A percentile compares a stretch with the other conserved stretches of the same genome.
phyloP scores from a whole-genome alignment of 2,888 invertebrate genomes.

The Physocephala rufipes region DNA sequence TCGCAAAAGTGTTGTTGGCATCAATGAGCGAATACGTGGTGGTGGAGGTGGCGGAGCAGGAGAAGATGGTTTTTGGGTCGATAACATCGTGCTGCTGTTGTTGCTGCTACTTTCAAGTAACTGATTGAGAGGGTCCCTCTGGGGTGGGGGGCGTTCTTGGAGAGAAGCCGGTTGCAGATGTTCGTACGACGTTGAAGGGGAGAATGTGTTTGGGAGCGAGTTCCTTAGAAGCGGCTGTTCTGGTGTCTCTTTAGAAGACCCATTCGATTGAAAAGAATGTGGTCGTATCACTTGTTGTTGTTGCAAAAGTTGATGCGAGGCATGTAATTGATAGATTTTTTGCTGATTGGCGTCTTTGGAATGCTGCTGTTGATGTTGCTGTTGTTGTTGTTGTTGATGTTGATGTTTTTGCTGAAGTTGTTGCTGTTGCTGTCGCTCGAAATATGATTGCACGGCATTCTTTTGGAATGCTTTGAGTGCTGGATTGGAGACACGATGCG shows the following conservation, averaged over 20 bases:
- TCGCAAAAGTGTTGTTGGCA: constrained; percentile 55
- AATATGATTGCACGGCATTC: constrained; percentile 82
- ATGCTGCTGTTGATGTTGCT: constrained; percentile 68
- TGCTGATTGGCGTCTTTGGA: constrained; percentile 47
- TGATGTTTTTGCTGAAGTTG: too few relatives aligned
- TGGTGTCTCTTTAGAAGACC: constrained; percentile 46
- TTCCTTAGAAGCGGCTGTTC: constrained; percentile 54
- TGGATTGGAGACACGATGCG: constrained; percentile 75
- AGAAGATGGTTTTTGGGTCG: constrained; percentile 53
- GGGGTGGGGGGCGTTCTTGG: neutral
- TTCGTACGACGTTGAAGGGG: constrained; percentile 30
- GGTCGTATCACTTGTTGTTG: constrained; percentile 57
- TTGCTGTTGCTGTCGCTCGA: constrained; percentile 75
- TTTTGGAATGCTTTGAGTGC: constrained; percentile 84
- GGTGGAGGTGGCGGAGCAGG: constrained; percentile 65
- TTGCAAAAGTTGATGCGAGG: constrained; percentile 45
- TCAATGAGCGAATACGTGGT: constrained; percentile 60
- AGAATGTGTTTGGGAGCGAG: constrained; percentile 60
- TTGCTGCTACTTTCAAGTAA: constrained; percentile 18
- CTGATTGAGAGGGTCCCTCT: constrained; percentile 19
- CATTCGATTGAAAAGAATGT: constrained; percentile 56
- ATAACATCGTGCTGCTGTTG: constrained; percentile 2
- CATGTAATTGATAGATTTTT: constrained; percentile 49
- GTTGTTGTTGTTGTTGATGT: constrained; percentile 53
- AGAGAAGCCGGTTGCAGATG: constrained; percentile 16